Percentiles rank a stretch among this genome's conserved stretches.
phyloP scores from a whole-genome alignment of 2,797 vertebrate species.

The Poeciliopsis paucimaculata region DNA sequence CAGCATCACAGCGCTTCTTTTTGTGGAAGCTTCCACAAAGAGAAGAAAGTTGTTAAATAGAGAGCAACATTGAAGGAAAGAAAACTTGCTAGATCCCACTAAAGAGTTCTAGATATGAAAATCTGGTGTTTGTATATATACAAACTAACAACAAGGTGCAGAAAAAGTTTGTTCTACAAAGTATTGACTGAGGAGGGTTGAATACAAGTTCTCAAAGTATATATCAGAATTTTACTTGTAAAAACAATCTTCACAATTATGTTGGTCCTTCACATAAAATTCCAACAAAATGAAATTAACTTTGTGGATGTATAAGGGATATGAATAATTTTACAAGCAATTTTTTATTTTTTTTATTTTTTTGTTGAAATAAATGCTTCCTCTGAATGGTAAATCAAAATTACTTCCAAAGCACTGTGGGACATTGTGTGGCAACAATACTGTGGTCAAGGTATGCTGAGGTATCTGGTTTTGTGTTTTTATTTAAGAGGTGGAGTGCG shows the following conservation, averaged over 20 bases:
- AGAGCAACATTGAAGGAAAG: not conserved
- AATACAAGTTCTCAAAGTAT: not conserved
- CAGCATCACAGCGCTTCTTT: not conserved
- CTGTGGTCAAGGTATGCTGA: slow-evolving; percentile 62
- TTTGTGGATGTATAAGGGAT: not conserved
- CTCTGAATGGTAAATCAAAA: slow-evolving; percentile 46
- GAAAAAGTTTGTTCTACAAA: not conserved
- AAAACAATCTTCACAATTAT: not conserved
- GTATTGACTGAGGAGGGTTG: not conserved
- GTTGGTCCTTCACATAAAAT: slow-evolving; percentile 1
- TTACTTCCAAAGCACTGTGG: slow-evolving; percentile 51
- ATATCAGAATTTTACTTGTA: not conserved
- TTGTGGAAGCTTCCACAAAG: not conserved
- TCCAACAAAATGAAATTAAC: not conserved
- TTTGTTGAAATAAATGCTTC: slow-evolving; percentile 21
- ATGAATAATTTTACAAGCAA: not conserved
- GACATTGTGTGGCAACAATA: slow-evolving; percentile 48
- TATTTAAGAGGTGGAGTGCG: slow-evolving; percentile 59
- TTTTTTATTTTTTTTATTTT: not conserved
- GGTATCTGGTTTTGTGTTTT: slow-evolving; percentile 60
- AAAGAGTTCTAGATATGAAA: not conserved
- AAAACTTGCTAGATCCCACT: not conserved
- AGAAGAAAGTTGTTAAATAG: not conserved
- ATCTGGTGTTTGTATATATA: not conserved
- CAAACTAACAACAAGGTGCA: no score